phyloP scores from a whole-genome alignment of 2,113 vertebrate species.

The Circaetus gallicus region DNA sequence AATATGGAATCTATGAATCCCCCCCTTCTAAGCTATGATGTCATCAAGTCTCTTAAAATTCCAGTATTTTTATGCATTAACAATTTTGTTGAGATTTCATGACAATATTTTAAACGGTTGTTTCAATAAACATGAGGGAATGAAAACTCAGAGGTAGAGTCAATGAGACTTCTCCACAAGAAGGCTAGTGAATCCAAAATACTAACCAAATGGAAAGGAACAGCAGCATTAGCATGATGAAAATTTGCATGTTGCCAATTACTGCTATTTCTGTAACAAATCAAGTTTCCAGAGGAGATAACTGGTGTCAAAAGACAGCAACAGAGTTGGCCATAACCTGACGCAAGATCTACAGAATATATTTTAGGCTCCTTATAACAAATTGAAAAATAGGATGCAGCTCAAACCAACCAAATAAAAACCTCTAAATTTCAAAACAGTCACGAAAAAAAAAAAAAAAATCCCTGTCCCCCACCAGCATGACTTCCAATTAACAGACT shows the following conservation, averaged over 20 bases:
- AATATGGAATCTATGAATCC: not conserved
- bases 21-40: not conserved
- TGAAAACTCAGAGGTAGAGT: not conserved
- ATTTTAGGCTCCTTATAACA: not conserved
- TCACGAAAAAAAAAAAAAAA: not conserved
- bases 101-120: not conserved
- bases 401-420: not conserved
- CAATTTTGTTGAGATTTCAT: not conserved
- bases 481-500: not conserved
- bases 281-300: not conserved
- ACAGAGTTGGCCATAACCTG: not conserved
- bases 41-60: not conserved
- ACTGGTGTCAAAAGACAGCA: not conserved
- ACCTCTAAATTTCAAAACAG: not conserved
- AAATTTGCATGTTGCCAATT: not conserved
- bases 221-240: not conserved
- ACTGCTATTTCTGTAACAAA: not conserved
- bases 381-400: not conserved
- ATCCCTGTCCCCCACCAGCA: not conserved
- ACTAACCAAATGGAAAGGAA: not conserved
- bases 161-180: not conserved
- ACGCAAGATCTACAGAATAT: not conserved
- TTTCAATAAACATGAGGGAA: not conserved
- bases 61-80: not conserved
- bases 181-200: not conserved